Base-by-base conservation (phyloP, 2,888 invertebrate genomes). In the Fabriciana adippe region DNA sequence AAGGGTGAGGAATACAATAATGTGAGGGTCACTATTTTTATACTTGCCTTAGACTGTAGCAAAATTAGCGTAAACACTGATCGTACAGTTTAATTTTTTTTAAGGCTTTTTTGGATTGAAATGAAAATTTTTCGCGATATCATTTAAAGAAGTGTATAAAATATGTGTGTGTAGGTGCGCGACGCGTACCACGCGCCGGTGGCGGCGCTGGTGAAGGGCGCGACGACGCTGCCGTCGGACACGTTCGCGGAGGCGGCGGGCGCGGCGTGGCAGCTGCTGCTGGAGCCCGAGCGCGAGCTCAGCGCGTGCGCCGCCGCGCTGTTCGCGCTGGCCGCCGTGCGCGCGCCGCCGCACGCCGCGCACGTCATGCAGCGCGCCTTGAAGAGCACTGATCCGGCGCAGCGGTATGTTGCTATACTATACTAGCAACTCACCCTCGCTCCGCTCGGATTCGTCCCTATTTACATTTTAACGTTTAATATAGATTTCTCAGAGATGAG, bases 201-300 rank as follows among this genome's bases (percentile, higher is more conserved):
- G 57, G 96, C 97, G 0, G 95, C 96, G 0, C 89, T 99, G 64
- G 94, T 98, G 11, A 99, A 99, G 90, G 97, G 98, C 0, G 97
- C 98, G 0, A 97, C 97, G 0, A 96, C 98, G 4, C 94, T 99
- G 84, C 94, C 95, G 2, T 98, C 98, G 80, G 98, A 98, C 56
- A 93, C 97, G 77, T 97, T 98, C 78, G 93, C 95, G 3, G 97
- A 98, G 76, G 95, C 98, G 50, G 94, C 99, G 70, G 97, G 97
- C 0, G 96, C 98, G 0, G 97, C 98, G 0, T 99, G 99, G 99
- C 97, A 99, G 80, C 93, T 99, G 18, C 92, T 99, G 6, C 87
- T 99, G 54, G 99, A 99, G 82, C 94, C 95, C n/a, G 99, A 99
- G 82, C 94, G 97, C 75, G 97, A 97, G 84, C 95, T 97, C 11